Evolutionary conservation across 2,113 vertebrate species (phyloP), one percentile per base, ranked within the genome.

Genomic region (Periophthalmodon schlosseri): DNA sequence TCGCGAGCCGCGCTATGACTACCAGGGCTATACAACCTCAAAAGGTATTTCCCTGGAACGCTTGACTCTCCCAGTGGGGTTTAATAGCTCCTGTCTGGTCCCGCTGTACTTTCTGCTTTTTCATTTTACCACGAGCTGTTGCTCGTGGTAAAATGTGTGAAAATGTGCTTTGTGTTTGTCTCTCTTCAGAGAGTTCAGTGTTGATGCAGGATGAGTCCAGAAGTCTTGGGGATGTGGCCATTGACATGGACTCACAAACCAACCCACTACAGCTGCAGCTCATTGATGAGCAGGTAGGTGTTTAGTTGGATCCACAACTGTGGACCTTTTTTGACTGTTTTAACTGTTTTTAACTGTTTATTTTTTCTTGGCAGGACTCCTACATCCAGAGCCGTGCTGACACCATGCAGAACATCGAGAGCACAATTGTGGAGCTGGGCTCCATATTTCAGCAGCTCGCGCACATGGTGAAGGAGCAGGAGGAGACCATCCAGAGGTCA

Each of bases 401-500:
- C 80, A 96, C 96, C 60, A 96, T 97, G 96, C 96, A 97, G 88
- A 97, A 97, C 87, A 97, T 97, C 0, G 96, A 97, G 79, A 96
- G 95, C 72, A 97, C 96, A 14, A 97, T 97, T 0, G 96, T 97
- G 33, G 96, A 97, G 77, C 91, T 97, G 83, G 96, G 96, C 50
- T 96, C 95, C 76, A 97, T 97, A 86, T 97, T 97, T 81, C 96
- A 97, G 83, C 96, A 97, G 82, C 77, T 97, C 88, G 96, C 96
- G 0, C 96, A 97, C 84, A 98, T 98, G 96, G 96, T 98, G 23
- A 97, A 97, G 83, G 96, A 97, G 69, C 96, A 97, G 78, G 96
- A 97, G 76, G 96, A 98, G 88, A 96, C 95, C 14, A 91, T 97
- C 75, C 95, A 96, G 86, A 96, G 96, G 96, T 97, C 71, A 91